Base-by-base conservation (phyloP, 2,113 vertebrate genomes). In the Saccopteryx leptura region DNA sequence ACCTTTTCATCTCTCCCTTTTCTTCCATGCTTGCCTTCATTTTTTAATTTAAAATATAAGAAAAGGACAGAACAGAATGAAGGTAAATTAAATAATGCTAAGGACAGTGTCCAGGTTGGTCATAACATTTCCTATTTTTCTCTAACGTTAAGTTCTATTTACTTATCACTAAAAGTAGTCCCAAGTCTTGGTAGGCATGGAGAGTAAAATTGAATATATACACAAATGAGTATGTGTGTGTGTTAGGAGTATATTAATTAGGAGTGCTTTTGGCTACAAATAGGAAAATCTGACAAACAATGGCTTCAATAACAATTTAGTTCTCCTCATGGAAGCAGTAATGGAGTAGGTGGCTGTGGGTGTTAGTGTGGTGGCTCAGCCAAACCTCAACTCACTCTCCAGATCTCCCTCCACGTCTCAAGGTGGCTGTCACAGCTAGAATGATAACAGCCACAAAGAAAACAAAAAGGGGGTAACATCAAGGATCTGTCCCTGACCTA, bases 131-230 rank as follows among this genome's bases (percentile, higher is more conserved):
- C 61, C 39, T 81, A 26, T 82, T 74, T 79, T 66, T 31, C 66
- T 48, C 61, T n/a, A 92, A 83, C 15, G 26, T 65, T 54, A 63
- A 88, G 56, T 48, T 21, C 68, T 78, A 10, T 56, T 88, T 86
- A 84, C 39, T 96, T 50, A 88, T 54, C 60, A 74, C 21, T n/a
- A 80, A 79, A 88, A 95, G 75, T 78, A 75, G 79, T n/a, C 52
- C 48, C 21, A 61, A 90, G n/a, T 52, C 58, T 69, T 63, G 52
- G 21, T 39, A 78, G 33, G 48, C 69, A 50, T 52, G 33, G 31
- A 75, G 58, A 91, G 63, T 65, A 90, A 61, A 48, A 18, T 61
- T 81, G 52, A 82, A 14, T 56, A 65, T n/a, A 23, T 50, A 92
- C 1, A 26, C 26, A 85, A 92, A 81, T 72, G 11, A 60, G 26